phyloP scores from a whole-genome alignment of 1,140 invertebrate genomes.

The Camponotus floridanus region DNA sequence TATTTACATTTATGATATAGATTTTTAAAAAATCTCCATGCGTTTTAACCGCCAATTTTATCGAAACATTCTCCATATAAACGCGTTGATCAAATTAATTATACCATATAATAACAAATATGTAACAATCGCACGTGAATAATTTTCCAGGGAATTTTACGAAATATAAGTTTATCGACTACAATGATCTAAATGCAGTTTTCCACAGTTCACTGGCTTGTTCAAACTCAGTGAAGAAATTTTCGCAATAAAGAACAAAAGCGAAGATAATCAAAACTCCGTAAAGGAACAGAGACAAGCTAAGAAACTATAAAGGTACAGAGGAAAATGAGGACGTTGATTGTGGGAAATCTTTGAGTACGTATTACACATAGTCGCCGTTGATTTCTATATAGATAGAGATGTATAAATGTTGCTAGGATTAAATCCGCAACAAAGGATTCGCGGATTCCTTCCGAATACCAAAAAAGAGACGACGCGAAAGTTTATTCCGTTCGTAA shows the following conservation, averaged over 20 bases:
- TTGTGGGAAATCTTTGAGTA: conserved; percentile 23
- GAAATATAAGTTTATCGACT: not conserved
- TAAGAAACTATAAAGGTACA: conserved; percentile 34
- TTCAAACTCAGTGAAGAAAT: conserved; percentile 9
- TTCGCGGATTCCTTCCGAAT: conserved; percentile 18
- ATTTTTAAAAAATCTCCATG: not conserved
- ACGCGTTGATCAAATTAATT: conserved; percentile 11
- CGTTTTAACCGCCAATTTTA: not conserved
- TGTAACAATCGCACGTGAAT: not conserved
- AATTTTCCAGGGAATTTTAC: not conserved
- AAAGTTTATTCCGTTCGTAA: conserved; percentile 33
- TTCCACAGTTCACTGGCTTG: not conserved
- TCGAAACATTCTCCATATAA: not conserved
- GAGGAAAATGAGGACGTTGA: conserved; percentile 40
- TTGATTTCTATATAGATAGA: conserved; percentile 19
- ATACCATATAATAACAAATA: not conserved
- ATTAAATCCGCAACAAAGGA: conserved; percentile 62
- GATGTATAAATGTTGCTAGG: conserved; percentile 35
- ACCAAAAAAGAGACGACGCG: conserved; percentile 13
- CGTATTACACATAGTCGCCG: conserved; percentile 7
- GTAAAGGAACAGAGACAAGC: conserved; percentile 22
- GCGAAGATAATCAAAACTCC: conserved; percentile 49
- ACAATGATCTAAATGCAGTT: not conserved
- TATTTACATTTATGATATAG: not conserved
- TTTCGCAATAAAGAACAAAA: conserved; percentile 22